Evolutionary conservation across 2,113 vertebrate species (phyloP).

Genomic region (Choloepus hoffmanni): DNA sequence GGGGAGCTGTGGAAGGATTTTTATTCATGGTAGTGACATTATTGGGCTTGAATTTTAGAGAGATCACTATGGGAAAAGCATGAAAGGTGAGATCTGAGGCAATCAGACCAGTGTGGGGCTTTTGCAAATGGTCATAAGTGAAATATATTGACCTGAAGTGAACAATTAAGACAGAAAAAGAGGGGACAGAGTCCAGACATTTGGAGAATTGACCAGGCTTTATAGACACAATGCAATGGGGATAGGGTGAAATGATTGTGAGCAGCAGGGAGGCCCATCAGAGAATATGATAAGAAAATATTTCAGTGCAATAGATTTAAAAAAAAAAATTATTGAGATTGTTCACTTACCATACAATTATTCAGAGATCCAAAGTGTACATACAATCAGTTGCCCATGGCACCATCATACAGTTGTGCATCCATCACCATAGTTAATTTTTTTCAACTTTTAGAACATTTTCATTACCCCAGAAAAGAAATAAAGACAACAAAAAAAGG

Average conservation of each 20-base stretch:
- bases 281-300: not conserved
- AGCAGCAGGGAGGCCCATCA: not conserved
- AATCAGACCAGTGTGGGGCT: not conserved
- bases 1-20: not conserved
- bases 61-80: not conserved
- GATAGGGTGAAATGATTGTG: not conserved
- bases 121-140: not conserved
- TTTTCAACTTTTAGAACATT: too few relatives aligned
- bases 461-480: too few relatives aligned
- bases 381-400: too few relatives aligned
- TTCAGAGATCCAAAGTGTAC: too few relatives aligned
- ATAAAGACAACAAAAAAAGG: too few relatives aligned
- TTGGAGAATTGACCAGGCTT: not conserved
- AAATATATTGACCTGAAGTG: not conserved
- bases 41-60: not conserved
- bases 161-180: not conserved
- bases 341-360: too few relatives aligned
- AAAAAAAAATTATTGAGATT: too few relatives aligned
- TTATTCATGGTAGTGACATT: not conserved
- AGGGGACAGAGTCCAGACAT: not conserved
- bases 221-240: not conserved
- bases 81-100: not conserved
- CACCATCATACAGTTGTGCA: too few relatives aligned
- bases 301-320: not conserved
- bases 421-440: too few relatives aligned